A percentile compares a stretch with the other conserved stretches of the same genome.
Evolutionary conservation across 2,113 vertebrate species (phyloP).

Genomic region (Cyanoramphus novaezelandiae): DNA sequence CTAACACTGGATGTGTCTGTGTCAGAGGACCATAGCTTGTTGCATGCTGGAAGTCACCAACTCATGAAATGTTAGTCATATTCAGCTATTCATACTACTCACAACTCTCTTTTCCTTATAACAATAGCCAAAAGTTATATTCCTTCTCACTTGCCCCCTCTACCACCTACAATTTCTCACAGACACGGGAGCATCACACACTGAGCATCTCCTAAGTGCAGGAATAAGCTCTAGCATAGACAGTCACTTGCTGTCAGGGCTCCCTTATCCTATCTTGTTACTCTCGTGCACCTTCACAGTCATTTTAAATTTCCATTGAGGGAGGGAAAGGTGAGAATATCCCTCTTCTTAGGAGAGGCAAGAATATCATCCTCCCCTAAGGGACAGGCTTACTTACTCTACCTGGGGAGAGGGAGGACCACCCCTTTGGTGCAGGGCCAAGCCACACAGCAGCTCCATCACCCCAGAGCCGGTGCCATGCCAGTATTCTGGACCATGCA

Average conservation of each 20-base stretch:
- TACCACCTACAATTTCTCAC: background rate
- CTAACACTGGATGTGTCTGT: background rate
- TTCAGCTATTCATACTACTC: background rate
- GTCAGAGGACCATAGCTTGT: background rate
- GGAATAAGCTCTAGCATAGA: background rate
- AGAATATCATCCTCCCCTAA: background rate
- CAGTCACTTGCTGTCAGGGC: background rate
- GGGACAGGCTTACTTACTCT: background rate
- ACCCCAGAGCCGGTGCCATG: background rate
- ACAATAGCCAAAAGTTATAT: background rate
- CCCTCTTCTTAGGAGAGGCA: background rate
- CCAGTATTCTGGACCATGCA: background rate
- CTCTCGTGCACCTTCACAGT: background rate
- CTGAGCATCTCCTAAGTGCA: background rate
- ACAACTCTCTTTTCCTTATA: background rate
- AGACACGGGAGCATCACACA: background rate
- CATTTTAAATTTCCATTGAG: background rate
- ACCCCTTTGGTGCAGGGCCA: background rate
- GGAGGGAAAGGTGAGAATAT: background rate
- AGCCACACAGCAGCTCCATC: background rate
- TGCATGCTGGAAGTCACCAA: background rate
- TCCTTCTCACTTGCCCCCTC: background rate
- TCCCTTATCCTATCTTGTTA: background rate
- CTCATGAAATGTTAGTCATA: background rate
- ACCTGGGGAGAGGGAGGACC: background rate